Evolutionary conservation across 2,797 vertebrate species (phyloP), one percentile per base, ranked within the genome.

Genomic region (Tenualosa ilisha): DNA sequence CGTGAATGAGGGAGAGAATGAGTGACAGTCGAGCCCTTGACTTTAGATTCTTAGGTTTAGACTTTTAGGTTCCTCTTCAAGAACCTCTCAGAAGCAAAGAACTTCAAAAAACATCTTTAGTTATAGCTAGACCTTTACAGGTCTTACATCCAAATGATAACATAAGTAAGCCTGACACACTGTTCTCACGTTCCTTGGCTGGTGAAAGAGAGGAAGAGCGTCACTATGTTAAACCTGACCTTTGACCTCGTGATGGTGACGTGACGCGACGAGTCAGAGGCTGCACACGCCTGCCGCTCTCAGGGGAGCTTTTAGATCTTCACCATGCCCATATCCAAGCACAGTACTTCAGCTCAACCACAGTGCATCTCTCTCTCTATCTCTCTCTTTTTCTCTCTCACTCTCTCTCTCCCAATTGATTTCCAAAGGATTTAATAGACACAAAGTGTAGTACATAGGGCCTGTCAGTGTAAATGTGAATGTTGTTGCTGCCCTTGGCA

Each of bases 301-400:
- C 93, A 94, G 95, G 92, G 92, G 94, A 93, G 91, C 91, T 93
- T 93, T 87, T 43, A 90, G 93, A 9, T 51, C 50, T 93, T 91
- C 94, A 92, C 93, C 93, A 93, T 90, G 89, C 92, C 93, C 91
- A 65, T 85, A 86, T 88, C 90, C 89, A 93, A 92, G 93, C 91
- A 91, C 89, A 92, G 92, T 91, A 90, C 92, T 89, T 93, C 93
- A 94, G 93, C 94, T 95, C 93, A 94, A 93, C 4, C 68, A 40
- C 37, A 37, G 37, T 75, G 68, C 13, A 72, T 88, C 3, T 63
- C 51, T 1, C 26, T 83, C 24, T 46, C 50, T 31, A 9, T 87
- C 82, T 82, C 83, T 83, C 82, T 46, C 50, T 31, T 6, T 87
- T 75, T 82, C 83, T 83, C 82, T 87, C 75, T 82, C 83, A 81